Base-by-base conservation (phyloP, 2,888 invertebrate species). In the Portevinia maculata region DNA sequence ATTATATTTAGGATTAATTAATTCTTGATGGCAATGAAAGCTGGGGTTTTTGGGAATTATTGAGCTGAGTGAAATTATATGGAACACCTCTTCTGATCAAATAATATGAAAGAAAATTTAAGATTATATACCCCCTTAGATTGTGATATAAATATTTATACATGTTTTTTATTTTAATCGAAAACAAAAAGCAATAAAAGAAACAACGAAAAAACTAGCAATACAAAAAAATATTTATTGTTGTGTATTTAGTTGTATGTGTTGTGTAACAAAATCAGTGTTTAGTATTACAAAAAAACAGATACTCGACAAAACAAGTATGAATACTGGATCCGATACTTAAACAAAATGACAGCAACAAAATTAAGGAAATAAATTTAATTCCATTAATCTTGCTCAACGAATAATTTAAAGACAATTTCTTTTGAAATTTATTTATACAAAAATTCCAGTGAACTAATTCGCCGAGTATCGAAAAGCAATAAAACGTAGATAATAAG, bases 391-490 rank as follows among this genome's bases (percentile, higher is more conserved):
- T 87, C 86, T 87, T 89, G 88, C 89, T 89, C 90, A 90, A 88
- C 87, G 76, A 86, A 86, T 86, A 85, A 85, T 86, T 84, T 70
- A 64, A 39, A 24, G 24, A 24, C 39, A 64, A 64, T 46, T 24
- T 53, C 62, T 71, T 34, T 48, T 17, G 8, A 69, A 59, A 84
- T 53, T 32, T 30, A 75, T 62, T 48, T 59, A 46, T 73, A 50
- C 71, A 74, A 70, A 46, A 78, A 84, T 86, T 87, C 85, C 87
- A 87, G 84, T 53, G 83, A 60, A 79, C 86, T 86, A 85, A 87
- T 85, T 87, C 85, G 87, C 89, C 90, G 89, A 88, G 90, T 90
- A 90, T 90, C 90, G 24, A 87, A 89, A 90, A 90, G 90, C 90
- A 90, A 90, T 90, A 90, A 90, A 87, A 88, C 88, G 90, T 90